Evolutionary conservation across 2,888 invertebrate genomes (phyloP), one percentile per base, ranked within the genome.

Genomic region (Netelia melanura): DNA sequence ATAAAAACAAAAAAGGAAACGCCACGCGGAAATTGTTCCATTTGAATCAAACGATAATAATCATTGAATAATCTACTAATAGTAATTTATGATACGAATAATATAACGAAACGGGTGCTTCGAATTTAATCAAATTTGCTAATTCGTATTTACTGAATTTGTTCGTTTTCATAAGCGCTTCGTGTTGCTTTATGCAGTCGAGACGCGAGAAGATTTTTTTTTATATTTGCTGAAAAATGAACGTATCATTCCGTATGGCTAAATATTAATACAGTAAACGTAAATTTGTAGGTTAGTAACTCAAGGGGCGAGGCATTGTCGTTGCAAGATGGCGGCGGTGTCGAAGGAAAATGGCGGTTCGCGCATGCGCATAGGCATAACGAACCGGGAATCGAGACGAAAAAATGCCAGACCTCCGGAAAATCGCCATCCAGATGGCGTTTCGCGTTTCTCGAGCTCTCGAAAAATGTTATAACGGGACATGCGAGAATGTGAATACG

Each of bases 41-140:
- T 25, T 48, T 38, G 23, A 68, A 74, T 21, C 52, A 65, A 77
- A 61, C 44, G 58, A 64, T 74, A 56, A 77, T 77, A 61, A 38
- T 71, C 71, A 52, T 72, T 23, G 25, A 44, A 70, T 11, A 62
- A 14, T 78, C 44, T 61, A 78, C 38, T 11, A 70, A 48, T 67
- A 56, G 44, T 65, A 58, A 48, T 71, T 56, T 65, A 23, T 64
- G 8, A 52, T 23, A 30, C 25, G 44, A 58, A 58, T 61, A 61
- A 54, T 54, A 23, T 52, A 62, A 75, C 52, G 38, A 65, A 65
- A 75, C 68, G 75, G 81, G 81, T 81, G 81, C 81, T 81, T 81
- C 68, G 62, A 81, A 68, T 10, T 68, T 14, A 75, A 81, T 75
- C 74, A 56, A 81, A 81, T 75, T 68, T 61, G 68, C 48, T 52